Evolutionary conservation across 2,888 invertebrate genomes (phyloP), one percentile per base, ranked within the genome.

Genomic region (Cantharis lateralis): DNA sequence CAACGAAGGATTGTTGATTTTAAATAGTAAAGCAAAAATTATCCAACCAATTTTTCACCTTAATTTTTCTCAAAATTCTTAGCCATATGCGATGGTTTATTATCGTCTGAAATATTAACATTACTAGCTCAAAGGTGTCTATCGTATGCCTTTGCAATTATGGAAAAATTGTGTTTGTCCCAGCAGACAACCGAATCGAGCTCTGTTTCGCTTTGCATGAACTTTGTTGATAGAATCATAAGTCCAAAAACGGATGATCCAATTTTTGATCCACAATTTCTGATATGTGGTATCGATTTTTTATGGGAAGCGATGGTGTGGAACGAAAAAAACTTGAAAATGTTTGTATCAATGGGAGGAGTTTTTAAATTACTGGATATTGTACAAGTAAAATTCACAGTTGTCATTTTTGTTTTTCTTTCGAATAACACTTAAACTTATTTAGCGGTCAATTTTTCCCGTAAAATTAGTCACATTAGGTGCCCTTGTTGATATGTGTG

Each of bases 391-490:
- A 68, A 10, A 64, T n/a, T 69, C 0, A 5, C 18, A 61, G 10
- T 74, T 63, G 24, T 15, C 11, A 24, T 62, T 64, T 68, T 18
- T 61, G 5, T 5, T 68, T 0, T 13, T 69, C 10, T 71, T 20
- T 10, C 26, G 15, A 73, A 9, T 74, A 70, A 66, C 4, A 20
- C 2, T n/a, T 24, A n/a, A 62, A 62, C 24, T 20, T 71, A 10
- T 63, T 24, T 26, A 87, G 86, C 80, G 79, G 13, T 80, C 83
- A 13, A 82, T 81, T 18, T 84, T 87, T 75, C 83, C 86, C 0
- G 86, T 88, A n/a, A 86, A 87, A 81, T 80, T 88, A 20, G 78
- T 89, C 11, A 88, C 85, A 64, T 84, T 90, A 15, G 88, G 88
- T 16, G 80, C 86, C 7, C 78, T 90, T 5, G 85, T 86, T 2